Evolutionary conservation across 1,140 invertebrate species (phyloP).

Genomic region (Heterodera carotae): DNA sequence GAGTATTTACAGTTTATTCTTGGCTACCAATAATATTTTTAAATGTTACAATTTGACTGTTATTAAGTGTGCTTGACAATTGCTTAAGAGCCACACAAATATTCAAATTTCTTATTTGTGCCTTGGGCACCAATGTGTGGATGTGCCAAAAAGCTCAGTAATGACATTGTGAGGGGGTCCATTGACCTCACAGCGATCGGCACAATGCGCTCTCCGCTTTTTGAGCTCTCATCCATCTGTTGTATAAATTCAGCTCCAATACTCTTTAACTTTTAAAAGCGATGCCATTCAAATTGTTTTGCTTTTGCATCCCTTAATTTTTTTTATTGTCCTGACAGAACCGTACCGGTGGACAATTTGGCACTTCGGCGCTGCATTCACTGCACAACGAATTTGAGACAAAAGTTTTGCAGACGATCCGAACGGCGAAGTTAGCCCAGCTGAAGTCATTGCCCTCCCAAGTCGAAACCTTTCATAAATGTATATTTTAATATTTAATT

Average conservation of each 20-base stretch:
- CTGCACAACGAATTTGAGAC: conserved; percentile 29
- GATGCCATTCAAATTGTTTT: too few species aligned
- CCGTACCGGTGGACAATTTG: conserved; percentile 26
- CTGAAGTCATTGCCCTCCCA: conserved; percentile 19
- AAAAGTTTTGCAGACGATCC: conserved; percentile 17
- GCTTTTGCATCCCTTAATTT: background rate
- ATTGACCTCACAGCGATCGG: background rate
- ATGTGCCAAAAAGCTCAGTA: conserved; percentile 3
- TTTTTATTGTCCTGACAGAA: conserved; percentile 24
- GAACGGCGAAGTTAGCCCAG: conserved; percentile 1
- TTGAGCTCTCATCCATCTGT: conserved; percentile 3
- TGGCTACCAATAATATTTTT: background rate
- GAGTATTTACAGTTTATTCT: conserved; percentile 21
- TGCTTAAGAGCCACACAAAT: background rate
- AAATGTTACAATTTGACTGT: background rate
- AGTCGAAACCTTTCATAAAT: background rate
- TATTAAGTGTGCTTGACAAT: background rate
- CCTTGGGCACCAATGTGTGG: background rate
- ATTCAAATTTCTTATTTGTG: conserved; percentile 18
- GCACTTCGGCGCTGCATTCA: conserved; percentile 6
- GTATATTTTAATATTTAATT: background rate
- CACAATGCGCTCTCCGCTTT: conserved; percentile 4
- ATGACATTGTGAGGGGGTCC: conserved; percentile 2
- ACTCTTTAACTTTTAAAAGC: background rate
- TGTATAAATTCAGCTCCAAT: background rate